These are phyloP conservation scores for Archilochus colubris DNA, from an alignment of 2,113 vertebrate genomes.

Conservation along the genomic window DNA sequence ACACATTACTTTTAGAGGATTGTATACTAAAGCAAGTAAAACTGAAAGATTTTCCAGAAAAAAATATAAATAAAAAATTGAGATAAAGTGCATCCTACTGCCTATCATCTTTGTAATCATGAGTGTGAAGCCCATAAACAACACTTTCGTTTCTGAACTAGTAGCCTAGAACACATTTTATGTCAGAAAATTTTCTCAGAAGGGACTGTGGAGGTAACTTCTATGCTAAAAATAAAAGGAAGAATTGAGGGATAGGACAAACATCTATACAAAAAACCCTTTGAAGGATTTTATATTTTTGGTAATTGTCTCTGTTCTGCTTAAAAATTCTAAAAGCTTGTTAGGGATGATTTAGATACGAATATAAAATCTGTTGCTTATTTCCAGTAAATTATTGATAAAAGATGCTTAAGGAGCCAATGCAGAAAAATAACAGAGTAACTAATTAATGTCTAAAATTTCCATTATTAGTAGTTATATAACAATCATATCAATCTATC, in stretches of 20 bases:
- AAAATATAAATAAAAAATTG: not conserved
- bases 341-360: not conserved
- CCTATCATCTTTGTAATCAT: not conserved
- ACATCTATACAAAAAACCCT: not conserved
- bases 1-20: not conserved
- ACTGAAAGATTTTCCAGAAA: not conserved
- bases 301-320: not conserved
- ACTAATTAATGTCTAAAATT: not conserved
- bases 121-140: not conserved
- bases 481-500: not conserved
- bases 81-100: not conserved
- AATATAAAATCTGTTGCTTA: not conserved
- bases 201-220: not conserved
- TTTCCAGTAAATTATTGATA: not conserved
- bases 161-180: not conserved
- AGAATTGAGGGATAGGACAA: not conserved
- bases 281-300: not conserved
- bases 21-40: not conserved
- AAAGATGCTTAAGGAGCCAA: not conserved
- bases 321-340: slow-evolving; percentile 3
- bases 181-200: not conserved
- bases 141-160: not conserved
- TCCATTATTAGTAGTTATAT: not conserved
- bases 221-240: not conserved
- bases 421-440: not conserved